Evolutionary conservation across 2,113 vertebrate genomes (phyloP).

Genomic region (Pluvianellus socialis): DNA sequence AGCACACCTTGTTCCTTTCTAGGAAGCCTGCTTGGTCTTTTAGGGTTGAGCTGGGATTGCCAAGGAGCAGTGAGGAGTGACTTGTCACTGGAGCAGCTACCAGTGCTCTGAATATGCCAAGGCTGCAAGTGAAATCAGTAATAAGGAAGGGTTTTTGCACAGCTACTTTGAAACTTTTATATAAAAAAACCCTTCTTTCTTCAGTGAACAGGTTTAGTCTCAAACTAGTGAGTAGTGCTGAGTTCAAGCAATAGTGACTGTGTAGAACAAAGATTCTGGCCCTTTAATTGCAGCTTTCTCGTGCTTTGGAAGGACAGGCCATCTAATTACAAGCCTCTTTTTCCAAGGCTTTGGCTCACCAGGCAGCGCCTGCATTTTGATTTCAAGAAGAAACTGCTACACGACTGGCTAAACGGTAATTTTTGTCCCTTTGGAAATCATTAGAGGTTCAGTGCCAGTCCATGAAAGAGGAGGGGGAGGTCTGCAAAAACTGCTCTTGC

Average conservation of each 20-base stretch:
- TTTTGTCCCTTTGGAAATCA: not conserved
- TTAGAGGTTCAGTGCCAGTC: not conserved
- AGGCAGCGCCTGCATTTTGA: not conserved
- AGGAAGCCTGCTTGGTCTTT: not conserved
- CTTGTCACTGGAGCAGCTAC: not conserved
- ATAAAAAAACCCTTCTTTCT: not conserved
- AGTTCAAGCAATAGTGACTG: not conserved
- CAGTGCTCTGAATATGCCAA: not conserved
- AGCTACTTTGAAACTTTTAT: not conserved
- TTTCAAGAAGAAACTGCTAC: not conserved
- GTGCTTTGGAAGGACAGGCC: not conserved
- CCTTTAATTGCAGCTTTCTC: not conserved
- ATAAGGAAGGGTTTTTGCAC: not conserved
- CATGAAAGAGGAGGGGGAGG: not conserved
- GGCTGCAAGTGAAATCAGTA: not conserved
- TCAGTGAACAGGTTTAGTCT: not conserved
- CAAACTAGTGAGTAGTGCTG: not conserved
- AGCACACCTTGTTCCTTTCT: not conserved
- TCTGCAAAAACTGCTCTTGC: not conserved
- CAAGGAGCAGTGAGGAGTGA: not conserved
- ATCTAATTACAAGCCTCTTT: not conserved
- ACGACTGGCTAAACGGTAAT: not conserved
- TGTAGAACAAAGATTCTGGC: not conserved
- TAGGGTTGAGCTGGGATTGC: not conserved
- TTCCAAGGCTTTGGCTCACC: not conserved